A percentile compares a stretch with the other conserved stretches of the same genome.
phyloP scores from a whole-genome alignment of 2,797 vertebrate species.

The Micrastur ruficollis region DNA sequence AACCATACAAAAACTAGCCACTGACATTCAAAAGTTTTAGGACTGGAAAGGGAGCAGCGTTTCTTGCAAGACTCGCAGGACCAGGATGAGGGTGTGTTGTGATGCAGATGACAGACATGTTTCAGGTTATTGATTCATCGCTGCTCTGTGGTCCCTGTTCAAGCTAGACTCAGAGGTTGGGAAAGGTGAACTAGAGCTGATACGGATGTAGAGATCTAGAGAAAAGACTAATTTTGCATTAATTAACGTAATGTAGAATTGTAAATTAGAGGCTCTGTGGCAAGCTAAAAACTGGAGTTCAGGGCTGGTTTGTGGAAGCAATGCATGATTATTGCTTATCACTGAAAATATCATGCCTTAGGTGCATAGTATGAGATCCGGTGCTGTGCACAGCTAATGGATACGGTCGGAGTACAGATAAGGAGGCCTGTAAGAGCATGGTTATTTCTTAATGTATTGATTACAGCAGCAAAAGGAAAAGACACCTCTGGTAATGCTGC shows the following conservation, averaged over 20 bases:
- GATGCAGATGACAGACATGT: accelerated
- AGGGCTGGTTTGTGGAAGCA: not conserved
- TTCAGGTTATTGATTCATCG: accelerated
- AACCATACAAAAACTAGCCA: not conserved
- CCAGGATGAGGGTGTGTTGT: no score
- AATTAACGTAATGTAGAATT: no score
- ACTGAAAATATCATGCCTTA: not conserved
- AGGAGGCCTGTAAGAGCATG: not conserved
- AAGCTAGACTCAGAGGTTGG: not conserved
- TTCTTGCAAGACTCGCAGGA: not conserved
- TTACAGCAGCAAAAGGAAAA: not conserved
- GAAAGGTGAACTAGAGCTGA: not conserved
- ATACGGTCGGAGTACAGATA: not conserved
- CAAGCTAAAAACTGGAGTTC: no score
- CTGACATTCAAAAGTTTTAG: accelerated
- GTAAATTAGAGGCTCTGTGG: not conserved
- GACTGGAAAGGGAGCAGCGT: not conserved
- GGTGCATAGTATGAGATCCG: not conserved
- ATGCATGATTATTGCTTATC: not conserved
- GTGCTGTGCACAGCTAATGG: not conserved
- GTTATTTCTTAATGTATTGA: not conserved
- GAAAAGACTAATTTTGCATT: not conserved
- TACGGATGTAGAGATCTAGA: not conserved
- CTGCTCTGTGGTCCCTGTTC: not conserved
- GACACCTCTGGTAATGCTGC: not conserved